Conservation (phyloP, 1,140 invertebrate species). For the Tetramorium parvispinum region DNA sequence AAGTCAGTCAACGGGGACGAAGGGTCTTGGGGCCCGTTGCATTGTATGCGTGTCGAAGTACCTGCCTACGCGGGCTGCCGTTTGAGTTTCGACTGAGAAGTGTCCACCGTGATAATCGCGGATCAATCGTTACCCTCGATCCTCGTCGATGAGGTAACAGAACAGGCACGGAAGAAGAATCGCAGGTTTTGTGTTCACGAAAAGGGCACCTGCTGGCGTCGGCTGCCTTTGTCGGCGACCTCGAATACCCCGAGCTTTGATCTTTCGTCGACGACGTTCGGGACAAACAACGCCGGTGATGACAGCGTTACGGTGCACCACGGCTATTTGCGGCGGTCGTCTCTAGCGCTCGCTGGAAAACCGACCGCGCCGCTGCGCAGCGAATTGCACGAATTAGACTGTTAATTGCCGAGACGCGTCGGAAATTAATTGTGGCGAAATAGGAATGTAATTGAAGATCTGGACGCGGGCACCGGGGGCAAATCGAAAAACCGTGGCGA, state of each 20-base stretch:
- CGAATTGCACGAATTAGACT: slow-evolving; percentile 47
- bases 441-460: slow-evolving; percentile 44
- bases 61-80: neutral
- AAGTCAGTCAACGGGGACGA: slow-evolving; percentile 14
- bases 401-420: slow-evolving; percentile 37
- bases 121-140: slow-evolving; percentile 11
- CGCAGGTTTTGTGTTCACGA: slow-evolving; percentile 26
- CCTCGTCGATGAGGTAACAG: slow-evolving; percentile 25
- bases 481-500: neutral
- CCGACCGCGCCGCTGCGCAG: neutral
- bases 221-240: slow-evolving; percentile 54
- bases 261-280: slow-evolving; percentile 45
- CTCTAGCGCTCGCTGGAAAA: slow-evolving; percentile 15
- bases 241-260: slow-evolving; percentile 37
- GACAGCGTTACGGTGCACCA: slow-evolving; percentile 51
- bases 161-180: slow-evolving; percentile 17
- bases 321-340: slow-evolving; percentile 41
- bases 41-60: slow-evolving; percentile 15
- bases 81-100: slow-evolving; percentile 12
- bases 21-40: neutral
- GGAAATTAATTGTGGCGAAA: slow-evolving; percentile 43
- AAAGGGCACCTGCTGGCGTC: slow-evolving; percentile 44
- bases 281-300: slow-evolving; percentile 47
- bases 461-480: too few relatives aligned
- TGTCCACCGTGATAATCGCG: slow-evolving; percentile 24